phyloP scores from a whole-genome alignment of 2,888 invertebrate genomes.

The Thalpophila matura region DNA sequence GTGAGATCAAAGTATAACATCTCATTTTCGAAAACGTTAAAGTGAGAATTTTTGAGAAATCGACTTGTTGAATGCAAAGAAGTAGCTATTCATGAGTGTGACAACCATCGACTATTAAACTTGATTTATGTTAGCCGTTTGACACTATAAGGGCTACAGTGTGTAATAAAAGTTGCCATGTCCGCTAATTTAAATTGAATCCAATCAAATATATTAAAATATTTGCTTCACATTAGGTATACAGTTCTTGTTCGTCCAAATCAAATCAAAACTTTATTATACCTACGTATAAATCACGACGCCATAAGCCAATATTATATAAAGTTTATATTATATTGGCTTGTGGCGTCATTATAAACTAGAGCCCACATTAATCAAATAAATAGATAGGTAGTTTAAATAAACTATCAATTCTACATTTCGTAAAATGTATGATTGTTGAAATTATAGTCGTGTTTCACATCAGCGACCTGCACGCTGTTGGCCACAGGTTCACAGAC shows the following conservation, averaged over 20 bases:
- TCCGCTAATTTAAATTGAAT: slow-evolving; percentile 3
- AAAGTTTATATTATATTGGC: too few species aligned
- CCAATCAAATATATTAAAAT: slow-evolving; percentile 2
- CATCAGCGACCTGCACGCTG: neutral
- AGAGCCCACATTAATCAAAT: too few species aligned
- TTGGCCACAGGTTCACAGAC: too few species aligned
- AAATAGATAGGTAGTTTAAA: neutral
- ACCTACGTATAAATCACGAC: neutral
- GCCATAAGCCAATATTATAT: neutral
- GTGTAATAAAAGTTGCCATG: slow-evolving; percentile 2
- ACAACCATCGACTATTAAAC: slow-evolving; percentile 5
- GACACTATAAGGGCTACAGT: slow-evolving; percentile 9
- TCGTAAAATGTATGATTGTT: slow-evolving; percentile 8
- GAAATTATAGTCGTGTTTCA: slow-evolving; percentile 1
- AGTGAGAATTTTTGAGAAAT: slow-evolving; percentile 29
- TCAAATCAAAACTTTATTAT: neutral
- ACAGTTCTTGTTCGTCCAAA: slow-evolving; percentile 2
- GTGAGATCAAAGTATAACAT: slow-evolving; percentile 52
- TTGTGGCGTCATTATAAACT: too few species aligned
- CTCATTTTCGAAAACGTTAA: slow-evolving; percentile 42
- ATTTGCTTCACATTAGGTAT: neutral
- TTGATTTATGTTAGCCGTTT: slow-evolving; percentile 20
- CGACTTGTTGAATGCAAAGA: slow-evolving; percentile 1
- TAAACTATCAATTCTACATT: neutral
- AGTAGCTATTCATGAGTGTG: slow-evolving; percentile 15